Percentiles rank a stretch among this genome's conserved stretches.
These are phyloP conservation scores for Crypturellus tataupa DNA, from an alignment of 2,797 vertebrate genomes.

Conservation along the genomic window DNA sequence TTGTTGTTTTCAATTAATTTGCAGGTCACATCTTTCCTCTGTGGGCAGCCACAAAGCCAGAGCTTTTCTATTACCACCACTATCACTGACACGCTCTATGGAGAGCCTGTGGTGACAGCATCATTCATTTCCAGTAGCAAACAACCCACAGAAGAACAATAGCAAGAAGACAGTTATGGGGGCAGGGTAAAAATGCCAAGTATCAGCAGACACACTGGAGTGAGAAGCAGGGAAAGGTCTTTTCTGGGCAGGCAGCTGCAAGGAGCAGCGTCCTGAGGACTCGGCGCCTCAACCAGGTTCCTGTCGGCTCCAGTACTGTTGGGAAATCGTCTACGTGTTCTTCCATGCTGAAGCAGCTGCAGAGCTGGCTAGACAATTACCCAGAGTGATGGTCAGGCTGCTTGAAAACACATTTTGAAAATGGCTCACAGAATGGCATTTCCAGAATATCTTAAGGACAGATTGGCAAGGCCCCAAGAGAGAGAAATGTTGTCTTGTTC, in stretches of 20 bases:
- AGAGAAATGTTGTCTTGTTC: not conserved
- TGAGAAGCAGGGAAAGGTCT: constrained; percentile 27
- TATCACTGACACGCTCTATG: rapidly evolving
- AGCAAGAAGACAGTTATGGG: not conserved
- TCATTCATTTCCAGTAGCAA: constrained; percentile 55
- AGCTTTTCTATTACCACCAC: not conserved
- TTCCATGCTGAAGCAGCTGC: constrained; percentile 1
- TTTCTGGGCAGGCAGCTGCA: constrained; percentile 50
- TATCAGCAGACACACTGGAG: not conserved
- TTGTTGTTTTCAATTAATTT: constrained; percentile 6
- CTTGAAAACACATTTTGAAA: constrained; percentile 22
- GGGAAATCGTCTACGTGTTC: not conserved
- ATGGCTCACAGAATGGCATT: not conserved
- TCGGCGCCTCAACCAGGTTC: rapidly evolving
- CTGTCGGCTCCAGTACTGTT: not conserved
- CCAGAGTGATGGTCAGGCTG: not conserved
- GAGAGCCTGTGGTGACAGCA: constrained; percentile 10
- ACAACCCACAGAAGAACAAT: not conserved
- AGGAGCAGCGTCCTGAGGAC: not conserved
- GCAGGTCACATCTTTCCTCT: constrained; percentile 15
- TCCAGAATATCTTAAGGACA: rapidly evolving
- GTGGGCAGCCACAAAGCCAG: not conserved
- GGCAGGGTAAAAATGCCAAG: constrained; percentile 7
- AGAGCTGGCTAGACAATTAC: constrained; percentile 12
- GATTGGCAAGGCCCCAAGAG: not conserved